These are phyloP conservation scores for Psittacula cyanocephala DNA, from an alignment of 2,113 vertebrate genomes.

Conservation along the genomic window DNA sequence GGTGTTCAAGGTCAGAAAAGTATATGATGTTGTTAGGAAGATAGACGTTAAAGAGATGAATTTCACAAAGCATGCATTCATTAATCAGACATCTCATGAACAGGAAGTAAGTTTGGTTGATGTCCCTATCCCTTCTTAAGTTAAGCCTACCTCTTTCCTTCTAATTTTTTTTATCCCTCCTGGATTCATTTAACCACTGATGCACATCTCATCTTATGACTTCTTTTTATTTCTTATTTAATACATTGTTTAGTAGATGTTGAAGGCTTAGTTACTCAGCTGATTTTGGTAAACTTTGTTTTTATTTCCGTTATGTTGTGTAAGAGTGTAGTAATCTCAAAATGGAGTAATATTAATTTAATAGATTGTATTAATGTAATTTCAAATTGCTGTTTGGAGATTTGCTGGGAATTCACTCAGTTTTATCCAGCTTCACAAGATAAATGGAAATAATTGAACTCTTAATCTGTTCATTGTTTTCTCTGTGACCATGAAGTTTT, in stretches of 20 bases:
- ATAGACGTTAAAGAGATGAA: slow-evolving; percentile 78
- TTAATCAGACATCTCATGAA: slow-evolving; percentile 76
- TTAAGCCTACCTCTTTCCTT: slow-evolving; percentile 35
- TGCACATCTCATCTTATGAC: slow-evolving; percentile 18
- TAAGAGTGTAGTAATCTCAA: not conserved
- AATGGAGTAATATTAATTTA: not conserved
- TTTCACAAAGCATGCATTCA: slow-evolving; percentile 77
- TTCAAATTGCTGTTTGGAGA: not conserved
- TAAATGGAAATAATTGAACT: not conserved
- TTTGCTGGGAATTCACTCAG: not conserved
- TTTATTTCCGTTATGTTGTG: not conserved
- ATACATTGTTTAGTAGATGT: not conserved
- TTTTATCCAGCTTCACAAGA: not conserved
- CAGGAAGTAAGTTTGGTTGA: slow-evolving; percentile 76
- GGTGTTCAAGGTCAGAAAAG: slow-evolving; percentile 95
- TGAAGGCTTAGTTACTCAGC: not conserved
- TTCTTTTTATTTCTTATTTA: slow-evolving; percentile 4
- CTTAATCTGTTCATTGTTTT: not conserved
- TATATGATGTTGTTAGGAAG: slow-evolving; percentile 80
- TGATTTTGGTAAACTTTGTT: not conserved
- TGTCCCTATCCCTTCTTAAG: slow-evolving; percentile 57
- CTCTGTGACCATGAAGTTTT: not conserved
- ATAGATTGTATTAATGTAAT: not conserved
- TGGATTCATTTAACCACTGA: not conserved
- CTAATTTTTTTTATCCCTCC: slow-evolving; percentile 2